Conservation (phyloP, 2,113 vertebrate species). For the Eptesicus fuscus region DNA sequence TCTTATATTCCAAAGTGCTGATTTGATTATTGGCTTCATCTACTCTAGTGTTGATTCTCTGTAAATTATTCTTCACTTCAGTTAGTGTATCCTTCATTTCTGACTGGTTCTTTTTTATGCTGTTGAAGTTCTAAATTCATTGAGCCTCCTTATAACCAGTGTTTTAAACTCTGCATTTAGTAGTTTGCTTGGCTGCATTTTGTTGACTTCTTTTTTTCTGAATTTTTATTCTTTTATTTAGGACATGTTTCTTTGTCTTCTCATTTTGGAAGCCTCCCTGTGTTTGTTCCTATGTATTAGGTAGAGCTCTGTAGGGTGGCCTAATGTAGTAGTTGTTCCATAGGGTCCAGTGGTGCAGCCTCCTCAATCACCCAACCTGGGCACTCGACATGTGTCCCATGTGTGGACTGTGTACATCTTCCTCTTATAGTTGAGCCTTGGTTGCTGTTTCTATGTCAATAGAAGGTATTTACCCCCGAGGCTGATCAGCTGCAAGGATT, state of each 20-base stretch:
- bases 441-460: not conserved
- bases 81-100: not conserved
- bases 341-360: not conserved
- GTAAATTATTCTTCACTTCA: not conserved
- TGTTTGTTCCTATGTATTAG: not conserved
- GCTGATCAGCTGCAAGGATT: not conserved
- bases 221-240: not conserved
- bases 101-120: not conserved
- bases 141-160: not conserved
- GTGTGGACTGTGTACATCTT: not conserved
- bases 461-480: not conserved
- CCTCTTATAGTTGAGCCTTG: not conserved
- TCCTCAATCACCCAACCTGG: not conserved
- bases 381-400: not conserved
- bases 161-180: not conserved
- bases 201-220: not conserved
- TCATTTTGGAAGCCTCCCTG: not conserved
- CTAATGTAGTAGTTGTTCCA: not conserved
- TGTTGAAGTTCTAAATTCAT: not conserved
- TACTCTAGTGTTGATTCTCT: not conserved
- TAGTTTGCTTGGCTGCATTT: not conserved
- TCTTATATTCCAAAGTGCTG: not conserved
- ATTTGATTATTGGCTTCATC: not conserved
- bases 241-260: not conserved
- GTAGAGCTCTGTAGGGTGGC: not conserved